Conservation (phyloP, 1,140 invertebrate species). For the Paraescarpia echinospica region DNA sequence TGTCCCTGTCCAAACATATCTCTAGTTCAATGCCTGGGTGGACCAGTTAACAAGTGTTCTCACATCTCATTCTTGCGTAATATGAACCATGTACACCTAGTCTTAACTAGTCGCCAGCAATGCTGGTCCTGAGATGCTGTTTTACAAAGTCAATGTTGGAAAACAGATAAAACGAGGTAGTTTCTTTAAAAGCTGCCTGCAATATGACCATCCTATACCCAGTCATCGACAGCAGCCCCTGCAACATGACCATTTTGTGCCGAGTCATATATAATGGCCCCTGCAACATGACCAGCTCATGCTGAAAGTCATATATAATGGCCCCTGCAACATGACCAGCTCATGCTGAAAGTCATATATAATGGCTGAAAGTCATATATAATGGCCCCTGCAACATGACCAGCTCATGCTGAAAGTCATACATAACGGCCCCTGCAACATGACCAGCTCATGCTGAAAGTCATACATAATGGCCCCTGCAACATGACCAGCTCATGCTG, state of each 20-base stretch:
- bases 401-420: too few relatives aligned
- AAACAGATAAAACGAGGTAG: constrained; percentile 5
- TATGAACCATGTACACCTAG: background rate
- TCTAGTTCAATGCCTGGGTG: background rate
- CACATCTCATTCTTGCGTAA: background rate
- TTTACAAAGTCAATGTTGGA: background rate
- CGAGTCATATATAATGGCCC: background rate
- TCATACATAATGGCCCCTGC: too few relatives aligned
- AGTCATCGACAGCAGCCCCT: background rate
- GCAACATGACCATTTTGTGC: background rate
- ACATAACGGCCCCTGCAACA: too few relatives aligned
- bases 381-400: too few relatives aligned
- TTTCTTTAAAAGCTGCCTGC: background rate
- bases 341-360: too few relatives aligned
- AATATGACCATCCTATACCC: background rate
- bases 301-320: background rate
- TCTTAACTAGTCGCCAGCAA: background rate
- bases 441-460: too few relatives aligned
- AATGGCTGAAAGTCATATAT: too few relatives aligned
- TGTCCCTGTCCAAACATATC: background rate
- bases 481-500: too few relatives aligned
- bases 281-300: background rate
- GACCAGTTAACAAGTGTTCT: background rate
- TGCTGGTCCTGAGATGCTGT: background rate
- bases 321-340: background rate